A percentile compares a stretch with the other conserved stretches of the same genome.
Conservation (phyloP, 2,113 vertebrate genomes). For the Boulengeromyrus knoepffleri region DNA sequence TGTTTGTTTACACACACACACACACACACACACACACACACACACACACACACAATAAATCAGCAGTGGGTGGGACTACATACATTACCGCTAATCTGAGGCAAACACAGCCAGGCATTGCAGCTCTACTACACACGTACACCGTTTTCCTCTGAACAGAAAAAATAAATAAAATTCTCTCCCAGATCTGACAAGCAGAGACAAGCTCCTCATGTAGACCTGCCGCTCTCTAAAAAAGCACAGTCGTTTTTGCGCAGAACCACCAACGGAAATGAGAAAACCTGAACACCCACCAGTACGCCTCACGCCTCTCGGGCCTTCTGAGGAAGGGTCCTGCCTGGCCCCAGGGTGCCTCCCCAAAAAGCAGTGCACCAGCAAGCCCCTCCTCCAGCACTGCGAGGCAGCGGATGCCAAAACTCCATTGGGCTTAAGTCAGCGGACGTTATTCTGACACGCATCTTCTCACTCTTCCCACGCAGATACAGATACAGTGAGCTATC, state of each 20-base stretch:
- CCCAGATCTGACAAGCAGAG: neutral
- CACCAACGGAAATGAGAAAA: neutral
- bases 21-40: too few relatives aligned
- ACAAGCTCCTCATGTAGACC: neutral
- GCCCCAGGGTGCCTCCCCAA: neutral
- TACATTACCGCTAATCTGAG: neutral
- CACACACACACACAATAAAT: too few relatives aligned
- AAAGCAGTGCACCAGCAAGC: neutral
- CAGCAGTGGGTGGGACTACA: neutral
- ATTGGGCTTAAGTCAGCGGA: neutral
- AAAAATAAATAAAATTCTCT: neutral
- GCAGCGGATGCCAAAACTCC: neutral
- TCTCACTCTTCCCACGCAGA: neutral
- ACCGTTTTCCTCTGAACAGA: neutral
- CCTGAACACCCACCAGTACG: neutral
- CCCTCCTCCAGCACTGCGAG: neutral
- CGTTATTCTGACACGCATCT: neutral
- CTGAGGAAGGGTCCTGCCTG: neutral
- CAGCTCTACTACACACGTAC: neutral
- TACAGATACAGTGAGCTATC: neutral
- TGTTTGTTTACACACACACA: neutral
- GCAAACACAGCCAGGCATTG: neutral
- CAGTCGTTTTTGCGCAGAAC: neutral
- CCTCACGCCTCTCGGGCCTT: neutral
- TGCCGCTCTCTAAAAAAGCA: neutral